These are phyloP conservation scores for Meandrina meandrites DNA, from an alignment of 92 coral and sea anemone species.

Conservation along the genomic window DNA sequence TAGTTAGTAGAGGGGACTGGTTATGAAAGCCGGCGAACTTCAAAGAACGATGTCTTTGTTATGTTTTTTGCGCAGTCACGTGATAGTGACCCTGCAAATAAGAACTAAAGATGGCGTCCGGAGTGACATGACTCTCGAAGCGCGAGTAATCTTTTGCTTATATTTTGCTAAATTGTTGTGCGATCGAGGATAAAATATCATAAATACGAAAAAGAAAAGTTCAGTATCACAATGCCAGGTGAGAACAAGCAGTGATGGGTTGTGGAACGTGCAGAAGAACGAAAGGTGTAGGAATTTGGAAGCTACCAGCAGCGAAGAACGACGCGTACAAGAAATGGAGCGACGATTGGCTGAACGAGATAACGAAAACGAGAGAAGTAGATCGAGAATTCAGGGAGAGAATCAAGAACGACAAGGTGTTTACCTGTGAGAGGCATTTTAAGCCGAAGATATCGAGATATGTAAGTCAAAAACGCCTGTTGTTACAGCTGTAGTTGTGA, in stretches of 20 bases:
- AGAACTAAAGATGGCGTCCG: background rate
- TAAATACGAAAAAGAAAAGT: no score
- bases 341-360: conserved; percentile 49
- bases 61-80: background rate
- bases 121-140: background rate
- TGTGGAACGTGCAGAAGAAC: conserved; percentile 58
- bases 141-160: background rate
- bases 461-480: conserved; percentile 49
- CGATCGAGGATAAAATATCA: no score
- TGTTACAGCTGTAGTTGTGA: no score
- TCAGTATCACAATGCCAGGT: conserved; percentile 34
- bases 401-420: conserved; percentile 39
- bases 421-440: conserved; percentile 51
- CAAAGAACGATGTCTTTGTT: no score
- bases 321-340: conserved; percentile 52
- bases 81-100: background rate
- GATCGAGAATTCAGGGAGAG: conserved; percentile 27
- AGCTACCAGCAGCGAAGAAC: conserved; percentile 49
- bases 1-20: no score
- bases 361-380: conserved; percentile 32
- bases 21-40: no score
- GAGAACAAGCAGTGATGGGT: conserved; percentile 48
- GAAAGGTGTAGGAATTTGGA: conserved; percentile 59
- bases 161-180: background rate
- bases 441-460: conserved; percentile 48